Evolutionary conservation across 2,113 vertebrate species (phyloP).

Genomic region (Urocynchramus pylzowi): DNA sequence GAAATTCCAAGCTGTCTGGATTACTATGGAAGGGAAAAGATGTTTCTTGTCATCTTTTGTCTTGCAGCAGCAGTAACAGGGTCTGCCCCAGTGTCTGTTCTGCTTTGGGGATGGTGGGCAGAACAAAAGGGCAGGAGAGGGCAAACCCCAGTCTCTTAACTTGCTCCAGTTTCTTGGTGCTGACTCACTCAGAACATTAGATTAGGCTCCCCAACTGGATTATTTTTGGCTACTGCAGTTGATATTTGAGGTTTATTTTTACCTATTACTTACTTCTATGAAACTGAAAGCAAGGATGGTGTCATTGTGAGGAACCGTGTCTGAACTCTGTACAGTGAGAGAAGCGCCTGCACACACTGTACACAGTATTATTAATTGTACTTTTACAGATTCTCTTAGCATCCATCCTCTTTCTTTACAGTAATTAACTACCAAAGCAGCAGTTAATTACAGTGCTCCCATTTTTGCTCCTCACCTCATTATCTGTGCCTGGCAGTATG

Average conservation of each 20-base stretch:
- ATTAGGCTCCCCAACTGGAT: neutral
- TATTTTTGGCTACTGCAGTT: neutral
- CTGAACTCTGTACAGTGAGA: neutral
- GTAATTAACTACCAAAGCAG: constrained; percentile 21
- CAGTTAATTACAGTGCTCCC: constrained; percentile 59
- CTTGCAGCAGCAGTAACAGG: neutral
- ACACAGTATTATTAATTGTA: neutral
- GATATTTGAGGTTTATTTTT: constrained; percentile 31
- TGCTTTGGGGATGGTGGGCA: neutral
- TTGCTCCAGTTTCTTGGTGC: fast-evolving
- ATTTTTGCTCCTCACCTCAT: constrained; percentile 54
- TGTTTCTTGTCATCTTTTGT: neutral
- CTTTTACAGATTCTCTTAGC: neutral
- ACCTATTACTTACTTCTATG: neutral
- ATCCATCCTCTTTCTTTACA: neutral
- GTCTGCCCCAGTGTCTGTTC: neutral
- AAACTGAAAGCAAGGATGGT: neutral
- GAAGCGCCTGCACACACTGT: neutral
- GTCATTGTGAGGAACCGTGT: neutral
- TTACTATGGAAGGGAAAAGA: neutral
- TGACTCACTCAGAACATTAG: neutral
- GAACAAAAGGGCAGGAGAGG: neutral
- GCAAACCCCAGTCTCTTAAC: neutral
- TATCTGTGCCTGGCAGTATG: constrained; percentile 39
- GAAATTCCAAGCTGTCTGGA: neutral